phyloP scores from a whole-genome alignment of 2,888 invertebrate species.

The Limnephilus auricula region DNA sequence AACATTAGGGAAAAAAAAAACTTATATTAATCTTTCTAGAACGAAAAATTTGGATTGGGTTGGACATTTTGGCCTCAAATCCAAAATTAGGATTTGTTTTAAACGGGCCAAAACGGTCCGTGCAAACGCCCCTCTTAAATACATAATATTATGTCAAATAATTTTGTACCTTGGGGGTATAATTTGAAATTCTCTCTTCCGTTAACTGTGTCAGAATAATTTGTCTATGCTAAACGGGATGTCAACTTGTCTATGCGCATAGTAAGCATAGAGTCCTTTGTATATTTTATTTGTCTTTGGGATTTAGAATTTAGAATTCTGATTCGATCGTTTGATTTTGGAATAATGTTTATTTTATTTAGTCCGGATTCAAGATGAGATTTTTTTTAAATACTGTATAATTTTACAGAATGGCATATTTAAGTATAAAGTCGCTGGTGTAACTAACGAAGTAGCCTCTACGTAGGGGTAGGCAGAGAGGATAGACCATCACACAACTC shows the following conservation, averaged over 20 bases:
- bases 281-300: background rate
- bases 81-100: too few relatives aligned
- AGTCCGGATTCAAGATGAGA: background rate
- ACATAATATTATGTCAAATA: background rate
- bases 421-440: background rate
- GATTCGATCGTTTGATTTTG: background rate
- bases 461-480: too few relatives aligned
- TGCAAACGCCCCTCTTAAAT: too few relatives aligned
- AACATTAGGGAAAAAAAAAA: too few relatives aligned
- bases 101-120: too few relatives aligned
- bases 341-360: background rate
- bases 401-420: background rate
- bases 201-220: background rate
- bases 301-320: background rate
- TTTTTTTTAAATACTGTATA: background rate
- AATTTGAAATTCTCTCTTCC: background rate
- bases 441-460: too few relatives aligned
- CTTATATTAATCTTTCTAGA: too few relatives aligned
- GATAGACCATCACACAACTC: too few relatives aligned
- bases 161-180: background rate
- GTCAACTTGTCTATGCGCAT: constrained; percentile 2
- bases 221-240: background rate
- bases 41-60: too few relatives aligned
- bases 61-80: too few relatives aligned
- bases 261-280: background rate